Evolutionary conservation across 2,888 invertebrate genomes (phyloP).

Genomic region (Temnothorax ravouxi): DNA sequence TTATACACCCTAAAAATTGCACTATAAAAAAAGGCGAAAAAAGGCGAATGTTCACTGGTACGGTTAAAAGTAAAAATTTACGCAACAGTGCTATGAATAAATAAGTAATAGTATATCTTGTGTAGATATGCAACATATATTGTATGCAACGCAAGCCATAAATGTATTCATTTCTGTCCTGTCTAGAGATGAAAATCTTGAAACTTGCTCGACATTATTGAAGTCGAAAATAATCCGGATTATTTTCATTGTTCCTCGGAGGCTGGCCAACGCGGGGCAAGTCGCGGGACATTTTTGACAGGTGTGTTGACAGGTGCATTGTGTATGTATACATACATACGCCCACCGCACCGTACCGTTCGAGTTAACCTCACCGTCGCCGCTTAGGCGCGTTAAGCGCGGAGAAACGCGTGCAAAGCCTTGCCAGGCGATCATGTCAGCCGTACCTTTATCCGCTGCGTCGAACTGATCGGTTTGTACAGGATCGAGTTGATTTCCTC

Average conservation of each 20-base stretch:
- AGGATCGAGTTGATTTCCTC: conserved; percentile 83
- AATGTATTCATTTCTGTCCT: conserved; percentile 18
- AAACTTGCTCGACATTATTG: neutral
- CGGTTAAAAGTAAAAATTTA: neutral
- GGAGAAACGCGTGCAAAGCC: neutral
- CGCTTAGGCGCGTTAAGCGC: neutral
- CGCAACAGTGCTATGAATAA: neutral
- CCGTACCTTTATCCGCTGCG: conserved; percentile 91
- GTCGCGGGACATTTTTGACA: neutral
- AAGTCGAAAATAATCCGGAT: neutral
- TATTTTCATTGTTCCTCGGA: neutral
- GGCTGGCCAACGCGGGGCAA: neutral
- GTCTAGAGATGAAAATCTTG: neutral
- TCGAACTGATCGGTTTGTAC: conserved; percentile 84
- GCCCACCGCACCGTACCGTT: conserved; percentile 1
- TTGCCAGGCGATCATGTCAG: neutral
- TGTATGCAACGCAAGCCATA: neutral
- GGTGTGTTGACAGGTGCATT: conserved; percentile 20
- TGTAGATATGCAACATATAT: neutral
- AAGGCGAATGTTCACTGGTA: neutral
- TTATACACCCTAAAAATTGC: neutral
- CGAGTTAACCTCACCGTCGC: neutral
- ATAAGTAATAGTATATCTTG: neutral
- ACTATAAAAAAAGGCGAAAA: no score
- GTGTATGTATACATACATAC: no score